phyloP scores from a whole-genome alignment of 2,113 vertebrate species.

The Nothobranchius kuhntae region DNA sequence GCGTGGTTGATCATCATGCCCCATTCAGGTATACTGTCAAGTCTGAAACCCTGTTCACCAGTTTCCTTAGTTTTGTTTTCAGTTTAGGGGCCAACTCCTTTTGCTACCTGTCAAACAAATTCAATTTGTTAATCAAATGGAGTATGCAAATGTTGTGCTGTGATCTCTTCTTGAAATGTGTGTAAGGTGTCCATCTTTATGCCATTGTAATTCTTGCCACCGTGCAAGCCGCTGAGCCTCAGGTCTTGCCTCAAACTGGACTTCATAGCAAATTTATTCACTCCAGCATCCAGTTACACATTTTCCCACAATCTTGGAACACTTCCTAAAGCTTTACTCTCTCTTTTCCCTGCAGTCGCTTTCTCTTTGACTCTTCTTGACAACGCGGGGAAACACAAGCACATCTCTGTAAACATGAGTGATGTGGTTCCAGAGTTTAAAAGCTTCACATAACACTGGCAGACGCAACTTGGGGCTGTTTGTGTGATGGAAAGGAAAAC shows the following conservation, averaged over 20 bases:
- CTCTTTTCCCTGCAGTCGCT: constrained; percentile 54
- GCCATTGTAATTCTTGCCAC: constrained; percentile 15
- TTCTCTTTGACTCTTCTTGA: constrained; percentile 67
- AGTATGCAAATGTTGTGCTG: background rate
- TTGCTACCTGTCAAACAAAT: background rate
- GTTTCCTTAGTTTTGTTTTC: background rate
- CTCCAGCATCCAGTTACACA: constrained; percentile 52
- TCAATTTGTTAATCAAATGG: background rate
- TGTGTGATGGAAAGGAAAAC: constrained; percentile 72
- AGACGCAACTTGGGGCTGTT: constrained; percentile 74
- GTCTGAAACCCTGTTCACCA: no score
- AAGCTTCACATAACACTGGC: constrained; percentile 67
- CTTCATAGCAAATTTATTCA: constrained; percentile 48
- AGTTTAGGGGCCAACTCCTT: background rate
- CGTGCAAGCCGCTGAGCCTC: constrained; percentile 27
- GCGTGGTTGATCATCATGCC: no score
- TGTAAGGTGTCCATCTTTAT: background rate
- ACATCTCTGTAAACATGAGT: constrained; percentile 67
- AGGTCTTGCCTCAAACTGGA: constrained; percentile 40
- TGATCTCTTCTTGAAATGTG: background rate
- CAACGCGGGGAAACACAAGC: constrained; percentile 62
- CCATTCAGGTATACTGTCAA: no score
- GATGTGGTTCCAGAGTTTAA: constrained; percentile 75
- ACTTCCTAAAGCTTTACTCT: constrained; percentile 60
- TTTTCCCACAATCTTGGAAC: constrained; percentile 57